Conservation (phyloP, 2,888 invertebrate species). For the Apotomis capreana region DNA sequence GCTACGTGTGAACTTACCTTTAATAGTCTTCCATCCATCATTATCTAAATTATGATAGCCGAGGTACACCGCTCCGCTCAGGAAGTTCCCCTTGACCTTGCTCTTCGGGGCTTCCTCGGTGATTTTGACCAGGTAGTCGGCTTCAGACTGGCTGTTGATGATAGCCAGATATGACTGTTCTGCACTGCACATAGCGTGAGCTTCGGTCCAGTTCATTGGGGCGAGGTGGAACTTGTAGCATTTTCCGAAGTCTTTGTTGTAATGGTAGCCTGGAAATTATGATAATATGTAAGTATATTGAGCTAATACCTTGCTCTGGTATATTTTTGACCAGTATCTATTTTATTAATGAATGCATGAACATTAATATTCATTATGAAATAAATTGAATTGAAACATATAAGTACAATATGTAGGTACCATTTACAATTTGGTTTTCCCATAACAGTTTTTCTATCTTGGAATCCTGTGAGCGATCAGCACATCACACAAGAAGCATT, state of each 20-base stretch:
- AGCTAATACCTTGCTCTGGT: too few species aligned
- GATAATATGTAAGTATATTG: background rate
- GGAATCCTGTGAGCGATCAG: too few species aligned
- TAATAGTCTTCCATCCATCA: conserved; percentile 57
- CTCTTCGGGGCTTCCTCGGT: conserved; percentile 55
- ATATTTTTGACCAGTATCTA: too few species aligned
- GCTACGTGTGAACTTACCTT: conserved; percentile 51
- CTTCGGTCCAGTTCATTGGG: conserved; percentile 66
- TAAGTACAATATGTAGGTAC: too few species aligned
- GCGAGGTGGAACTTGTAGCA: conserved; percentile 69
- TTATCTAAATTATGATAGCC: conserved; percentile 49
- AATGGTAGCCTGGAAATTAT: conserved; percentile 61
- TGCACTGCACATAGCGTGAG: conserved; percentile 58
- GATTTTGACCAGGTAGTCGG: conserved; percentile 54
- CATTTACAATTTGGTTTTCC: too few species aligned
- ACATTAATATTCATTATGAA: too few species aligned
- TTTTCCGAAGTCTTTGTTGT: conserved; percentile 52
- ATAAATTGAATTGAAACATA: too few species aligned
- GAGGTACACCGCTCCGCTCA: conserved; percentile 44
- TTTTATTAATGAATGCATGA: background rate
- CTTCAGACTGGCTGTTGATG: conserved; percentile 61
- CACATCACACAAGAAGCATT: too few species aligned
- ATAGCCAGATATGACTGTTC: conserved; percentile 67
- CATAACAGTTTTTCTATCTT: too few species aligned
- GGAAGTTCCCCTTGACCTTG: conserved; percentile 46